Evolutionary conservation across 2,888 invertebrate genomes (phyloP).

Genomic region (Pristionchus japonicus): DNA sequence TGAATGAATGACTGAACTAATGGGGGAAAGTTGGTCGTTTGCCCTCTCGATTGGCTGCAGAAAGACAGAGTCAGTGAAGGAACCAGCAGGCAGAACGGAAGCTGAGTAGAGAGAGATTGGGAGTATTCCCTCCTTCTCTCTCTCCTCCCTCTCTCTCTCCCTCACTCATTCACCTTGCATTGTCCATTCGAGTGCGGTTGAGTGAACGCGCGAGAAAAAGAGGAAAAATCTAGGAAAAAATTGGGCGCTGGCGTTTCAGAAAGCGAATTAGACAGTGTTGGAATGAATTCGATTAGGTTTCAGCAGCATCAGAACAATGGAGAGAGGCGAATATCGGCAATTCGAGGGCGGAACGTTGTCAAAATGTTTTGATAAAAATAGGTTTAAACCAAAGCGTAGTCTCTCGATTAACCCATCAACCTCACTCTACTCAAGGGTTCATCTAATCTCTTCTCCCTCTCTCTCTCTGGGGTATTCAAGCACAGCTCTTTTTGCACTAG

Average conservation of each 20-base stretch:
- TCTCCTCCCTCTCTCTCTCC: not conserved
- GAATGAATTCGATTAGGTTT: not conserved
- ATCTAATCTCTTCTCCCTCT: not conserved
- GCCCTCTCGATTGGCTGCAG: not conserved
- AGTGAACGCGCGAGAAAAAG: slow-evolving; percentile 7
- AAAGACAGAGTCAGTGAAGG: not conserved
- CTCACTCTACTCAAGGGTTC: not conserved
- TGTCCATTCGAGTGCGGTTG: not conserved
- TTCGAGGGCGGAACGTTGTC: too few species aligned
- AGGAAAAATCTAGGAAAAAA: not conserved
- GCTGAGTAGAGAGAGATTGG: slow-evolving; percentile 6
- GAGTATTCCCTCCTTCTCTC: not conserved
- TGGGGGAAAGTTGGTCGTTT: not conserved
- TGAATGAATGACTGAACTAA: not conserved
- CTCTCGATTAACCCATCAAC: not conserved
- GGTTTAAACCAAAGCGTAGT: not conserved
- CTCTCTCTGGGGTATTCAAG: slow-evolving; percentile 1
- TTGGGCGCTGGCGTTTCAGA: not conserved
- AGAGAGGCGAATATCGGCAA: too few species aligned
- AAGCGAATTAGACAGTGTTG: not conserved
- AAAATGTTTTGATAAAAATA: too few species aligned
- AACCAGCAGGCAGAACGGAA: not conserved
- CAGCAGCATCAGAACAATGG: not conserved
- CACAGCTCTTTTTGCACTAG: not conserved
- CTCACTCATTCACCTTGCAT: not conserved